Evolutionary conservation across 1,140 invertebrate species (phyloP), one percentile per base, ranked within the genome.

Genomic region (Odontomachus brunneus): DNA sequence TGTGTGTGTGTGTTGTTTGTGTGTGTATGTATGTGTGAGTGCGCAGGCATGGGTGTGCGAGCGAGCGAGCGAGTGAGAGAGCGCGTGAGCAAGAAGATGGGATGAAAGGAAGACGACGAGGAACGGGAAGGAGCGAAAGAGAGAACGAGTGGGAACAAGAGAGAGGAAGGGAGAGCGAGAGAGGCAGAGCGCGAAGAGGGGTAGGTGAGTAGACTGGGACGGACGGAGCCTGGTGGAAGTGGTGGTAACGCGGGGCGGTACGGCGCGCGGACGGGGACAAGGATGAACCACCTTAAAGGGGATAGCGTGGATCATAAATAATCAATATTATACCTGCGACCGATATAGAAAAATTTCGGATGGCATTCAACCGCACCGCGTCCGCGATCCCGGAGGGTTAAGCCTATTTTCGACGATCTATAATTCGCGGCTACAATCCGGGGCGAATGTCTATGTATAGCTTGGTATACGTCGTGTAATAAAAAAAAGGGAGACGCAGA

Each of bases 211-310:
- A 82, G 85, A 82, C 60, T 67, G 44, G 38, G 60, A 82, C 65
- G 74, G 69, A 83, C 81, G 85, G 74, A 75, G 83, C n/a, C 62
- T 60, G 82, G 80, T 78, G 82, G 85, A 85, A 86, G 89, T 82
- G 89, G 89, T 83, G 88, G 87, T 87, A 85, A 85, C 86, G 81
- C 83, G 83, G 83, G 83, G 83, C 71, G 88, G 89, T 82, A 80
- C 65, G 88, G 89, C 80, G 86, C 83, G 81, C 84, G 89, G 90
- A 89, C 89, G 87, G 91, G 91, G 89, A 89, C 92, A 92, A 93
- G 92, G 92, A 93, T 93, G 92, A 93, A 93, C 93, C 91, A 91
- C 88, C 91, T 94, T 94, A 93, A 94, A 94, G 93, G 91, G 88
- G 93, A 94, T 94, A 93, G 91, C 66, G 82, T 89, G 74, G 85